Evolutionary conservation across 2,113 vertebrate genomes (phyloP).

Genomic region (Tonatia bakeri): DNA sequence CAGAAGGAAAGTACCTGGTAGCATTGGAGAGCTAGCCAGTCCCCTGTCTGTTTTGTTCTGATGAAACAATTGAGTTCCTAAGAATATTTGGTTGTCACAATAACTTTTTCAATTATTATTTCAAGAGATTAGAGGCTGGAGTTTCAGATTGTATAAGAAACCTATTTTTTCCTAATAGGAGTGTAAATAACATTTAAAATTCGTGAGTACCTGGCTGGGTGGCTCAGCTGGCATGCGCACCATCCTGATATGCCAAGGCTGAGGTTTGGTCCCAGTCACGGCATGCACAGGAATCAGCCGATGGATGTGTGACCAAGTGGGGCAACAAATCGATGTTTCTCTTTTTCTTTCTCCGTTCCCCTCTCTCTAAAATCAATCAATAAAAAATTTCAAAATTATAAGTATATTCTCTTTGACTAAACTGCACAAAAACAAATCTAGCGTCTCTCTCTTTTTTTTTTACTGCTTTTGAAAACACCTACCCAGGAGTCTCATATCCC

Average conservation of each 20-base stretch:
- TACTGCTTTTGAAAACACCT: slow-evolving; percentile 11
- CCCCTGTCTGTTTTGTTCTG: not conserved
- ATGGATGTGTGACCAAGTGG: no score
- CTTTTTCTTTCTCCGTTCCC: no score
- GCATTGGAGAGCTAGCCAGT: not conserved
- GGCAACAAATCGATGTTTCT: no score
- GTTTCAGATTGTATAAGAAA: not conserved
- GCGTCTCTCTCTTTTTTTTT: not conserved
- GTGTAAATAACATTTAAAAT: slow-evolving; percentile 36
- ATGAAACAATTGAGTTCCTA: not conserved
- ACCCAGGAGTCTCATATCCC: not conserved
- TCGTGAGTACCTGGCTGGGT: not conserved
- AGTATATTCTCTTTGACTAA: not conserved
- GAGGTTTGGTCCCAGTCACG: no score
- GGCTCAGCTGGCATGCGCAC: no score
- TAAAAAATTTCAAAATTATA: not conserved
- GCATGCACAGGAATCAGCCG: no score
- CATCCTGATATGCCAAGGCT: no score
- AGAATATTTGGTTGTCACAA: not conserved
- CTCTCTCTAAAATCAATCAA: no score
- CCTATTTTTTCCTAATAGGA: not conserved
- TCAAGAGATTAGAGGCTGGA: not conserved
- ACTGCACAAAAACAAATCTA: not conserved
- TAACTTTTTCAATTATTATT: slow-evolving; percentile 14
- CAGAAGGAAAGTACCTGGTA: not conserved